Evolutionary conservation across 2,888 invertebrate genomes (phyloP).

Genomic region (Polymixis lichenea): DNA sequence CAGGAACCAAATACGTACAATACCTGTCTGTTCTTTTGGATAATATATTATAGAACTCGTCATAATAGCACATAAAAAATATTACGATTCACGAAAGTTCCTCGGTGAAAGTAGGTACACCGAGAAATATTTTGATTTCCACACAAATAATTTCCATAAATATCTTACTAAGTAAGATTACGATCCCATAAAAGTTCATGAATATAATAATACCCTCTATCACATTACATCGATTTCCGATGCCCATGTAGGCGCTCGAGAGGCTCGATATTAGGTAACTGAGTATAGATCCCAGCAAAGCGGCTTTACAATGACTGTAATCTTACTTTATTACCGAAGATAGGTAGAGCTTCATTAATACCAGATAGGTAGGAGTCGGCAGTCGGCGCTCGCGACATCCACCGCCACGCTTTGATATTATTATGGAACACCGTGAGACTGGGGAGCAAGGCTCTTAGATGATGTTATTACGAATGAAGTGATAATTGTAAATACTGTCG

Average conservation of each 20-base stretch:
- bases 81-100: neutral
- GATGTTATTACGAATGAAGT: conserved; percentile 10
- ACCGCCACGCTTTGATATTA: neutral
- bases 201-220: conserved; percentile 49
- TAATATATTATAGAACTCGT: too few relatives aligned
- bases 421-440: neutral
- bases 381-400: neutral
- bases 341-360: conserved; percentile 79
- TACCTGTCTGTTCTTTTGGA: neutral
- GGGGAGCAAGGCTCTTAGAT: neutral
- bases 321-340: conserved; percentile 80
- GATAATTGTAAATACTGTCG: neutral
- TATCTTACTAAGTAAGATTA: conserved; percentile 25
- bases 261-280: conserved; percentile 56
- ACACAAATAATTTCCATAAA: conserved; percentile 8
- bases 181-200: conserved; percentile 42
- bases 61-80: neutral
- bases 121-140: neutral
- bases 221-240: conserved; percentile 55
- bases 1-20: neutral
- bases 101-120: neutral
- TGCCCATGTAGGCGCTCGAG: conserved; percentile 41
- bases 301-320: conserved; percentile 78
- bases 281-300: conserved; percentile 61
- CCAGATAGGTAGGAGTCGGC: conserved; percentile 52